Evolutionary conservation across 2,888 invertebrate genomes (phyloP).

Genomic region (Diaphora mendica): DNA sequence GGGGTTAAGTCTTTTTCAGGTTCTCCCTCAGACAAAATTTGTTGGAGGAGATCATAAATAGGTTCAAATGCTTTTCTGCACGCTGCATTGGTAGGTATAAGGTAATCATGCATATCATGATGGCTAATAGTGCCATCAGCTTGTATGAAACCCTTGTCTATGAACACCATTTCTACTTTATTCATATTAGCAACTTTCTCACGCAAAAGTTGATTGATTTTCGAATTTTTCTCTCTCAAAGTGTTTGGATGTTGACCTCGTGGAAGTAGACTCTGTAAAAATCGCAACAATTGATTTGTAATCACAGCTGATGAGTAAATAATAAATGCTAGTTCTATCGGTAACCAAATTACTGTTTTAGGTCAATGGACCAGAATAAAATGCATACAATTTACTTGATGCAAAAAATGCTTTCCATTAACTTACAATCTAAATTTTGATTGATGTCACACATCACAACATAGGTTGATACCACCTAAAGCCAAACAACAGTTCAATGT

Average conservation of each 20-base stretch:
- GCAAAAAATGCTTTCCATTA: neutral
- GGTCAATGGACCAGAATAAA: neutral
- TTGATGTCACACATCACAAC: no score
- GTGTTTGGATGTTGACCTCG: constrained; percentile 94
- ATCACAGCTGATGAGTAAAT: neutral
- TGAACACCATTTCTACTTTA: constrained; percentile 91
- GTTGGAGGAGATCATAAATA: constrained; percentile 92
- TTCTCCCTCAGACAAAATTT: constrained; percentile 92
- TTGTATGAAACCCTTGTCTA: constrained; percentile 93
- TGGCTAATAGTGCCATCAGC: constrained; percentile 93
- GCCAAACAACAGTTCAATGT: neutral
- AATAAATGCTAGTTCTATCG: neutral
- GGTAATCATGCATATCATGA: constrained; percentile 96
- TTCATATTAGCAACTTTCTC: constrained; percentile 88
- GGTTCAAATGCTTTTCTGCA: constrained; percentile 95
- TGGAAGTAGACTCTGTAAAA: constrained; percentile 92
- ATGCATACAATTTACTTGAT: neutral
- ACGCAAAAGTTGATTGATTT: constrained; percentile 91
- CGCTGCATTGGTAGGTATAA: constrained; percentile 94
- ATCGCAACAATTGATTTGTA: constrained; percentile 8
- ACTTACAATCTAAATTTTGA: neutral
- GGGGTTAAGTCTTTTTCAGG: constrained; percentile 91
- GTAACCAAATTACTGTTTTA: neutral
- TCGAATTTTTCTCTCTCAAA: constrained; percentile 91
- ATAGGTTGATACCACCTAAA: no score